A percentile compares a stretch with the other conserved stretches of the same genome.
Conservation (phyloP, 1,140 invertebrate species). For the Ceratitis capitata region DNA sequence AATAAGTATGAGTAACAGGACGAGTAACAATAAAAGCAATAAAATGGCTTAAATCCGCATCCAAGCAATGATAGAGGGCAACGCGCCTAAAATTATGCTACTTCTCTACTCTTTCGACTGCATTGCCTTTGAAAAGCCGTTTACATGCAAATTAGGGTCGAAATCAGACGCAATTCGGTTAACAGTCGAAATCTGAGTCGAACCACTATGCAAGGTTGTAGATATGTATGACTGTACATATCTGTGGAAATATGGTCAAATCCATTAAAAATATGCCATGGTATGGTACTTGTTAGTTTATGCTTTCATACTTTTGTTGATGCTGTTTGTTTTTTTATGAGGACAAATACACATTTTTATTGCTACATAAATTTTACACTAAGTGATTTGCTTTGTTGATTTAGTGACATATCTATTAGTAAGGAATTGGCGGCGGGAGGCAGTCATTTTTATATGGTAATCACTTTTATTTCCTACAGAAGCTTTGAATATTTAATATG, state of each 20-base stretch:
- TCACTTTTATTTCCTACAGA: too few relatives aligned
- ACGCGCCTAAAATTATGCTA: constrained; percentile 20
- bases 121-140: constrained; percentile 23
- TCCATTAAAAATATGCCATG: neutral
- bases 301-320: constrained; percentile 12
- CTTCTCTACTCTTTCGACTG: neutral
- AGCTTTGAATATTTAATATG: too few relatives aligned
- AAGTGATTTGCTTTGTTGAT: constrained; percentile 28
- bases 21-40: constrained; percentile 33
- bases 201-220: neutral
- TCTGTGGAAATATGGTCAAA: neutral
- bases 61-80: neutral
- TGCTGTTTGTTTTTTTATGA: constrained; percentile 32
- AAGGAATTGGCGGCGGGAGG: neutral
- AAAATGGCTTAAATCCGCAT: constrained; percentile 7
- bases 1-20: neutral
- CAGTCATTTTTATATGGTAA: too few relatives aligned
- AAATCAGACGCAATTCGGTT: constrained; percentile 34
- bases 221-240: neutral
- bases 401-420: constrained; percentile 14
- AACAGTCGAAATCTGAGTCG: neutral
- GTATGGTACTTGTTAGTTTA: neutral
- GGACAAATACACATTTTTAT: constrained; percentile 3
- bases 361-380: constrained; percentile 8
- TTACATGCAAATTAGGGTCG: constrained; percentile 19